Base-by-base conservation (phyloP, 1,140 invertebrate genomes). In the Leptopilina clavipes region DNA sequence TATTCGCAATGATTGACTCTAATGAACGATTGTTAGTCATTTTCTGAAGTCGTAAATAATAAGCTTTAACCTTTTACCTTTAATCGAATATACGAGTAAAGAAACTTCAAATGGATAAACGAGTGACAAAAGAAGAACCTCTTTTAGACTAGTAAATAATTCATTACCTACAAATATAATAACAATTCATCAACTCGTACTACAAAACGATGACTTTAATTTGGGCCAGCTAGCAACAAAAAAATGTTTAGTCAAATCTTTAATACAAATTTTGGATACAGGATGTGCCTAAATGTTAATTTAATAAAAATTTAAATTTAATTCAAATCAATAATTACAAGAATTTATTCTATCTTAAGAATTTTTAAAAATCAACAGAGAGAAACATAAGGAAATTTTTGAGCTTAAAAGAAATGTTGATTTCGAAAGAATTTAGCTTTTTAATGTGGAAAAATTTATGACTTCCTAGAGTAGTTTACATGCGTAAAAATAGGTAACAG, bases 181-280 rank as follows among this genome's bases (percentile, higher is more conserved):
- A n/a, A n/a, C n/a, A n/a, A n/a, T n/a, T n/a, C n/a, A n/a, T n/a
- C n/a, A n/a, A n/a, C n/a, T n/a, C n/a, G n/a, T n/a, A n/a, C n/a
- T n/a, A n/a, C n/a, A n/a, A n/a, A n/a, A n/a, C n/a, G n/a, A n/a
- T n/a, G n/a, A n/a, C n/a, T n/a, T n/a, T n/a, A n/a, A n/a, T n/a
- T n/a, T n/a, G n/a, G n/a, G 5, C 22, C 56, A 12, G 56, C 10
- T 48, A 37, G 14, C 44, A 71, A 71, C 1, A 56, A 77, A 75
- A 54, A 71, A 80, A 80, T 74, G 73, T 31, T 75, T 72, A 17
- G 72, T 75, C 45, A 37, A 56, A 70, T 78, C 78, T 80, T 75
- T n/a, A n/a, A n/a, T n/a, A n/a, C n/a, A n/a, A n/a, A n/a, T n/a
- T n/a, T n/a, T n/a, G n/a, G n/a, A n/a, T n/a, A n/a, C n/a, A n/a